phyloP scores from a whole-genome alignment of 2,797 vertebrate species.

The Microcaecilia unicolor region DNA sequence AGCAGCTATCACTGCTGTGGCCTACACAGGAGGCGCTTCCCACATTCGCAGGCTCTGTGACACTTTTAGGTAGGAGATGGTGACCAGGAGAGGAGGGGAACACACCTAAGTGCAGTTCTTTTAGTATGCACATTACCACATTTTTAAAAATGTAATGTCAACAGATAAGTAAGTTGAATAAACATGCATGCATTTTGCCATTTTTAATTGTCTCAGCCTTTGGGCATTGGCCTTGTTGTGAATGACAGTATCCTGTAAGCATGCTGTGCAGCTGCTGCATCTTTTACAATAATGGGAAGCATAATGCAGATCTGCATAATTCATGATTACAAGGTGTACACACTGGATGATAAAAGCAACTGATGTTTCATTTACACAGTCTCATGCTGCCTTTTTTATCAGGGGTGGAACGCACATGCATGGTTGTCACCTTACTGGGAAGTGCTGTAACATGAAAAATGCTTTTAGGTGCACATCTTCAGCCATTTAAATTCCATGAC shows the following conservation, averaged over 20 bases:
- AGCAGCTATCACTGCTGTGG: no score
- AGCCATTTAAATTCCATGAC: no score
- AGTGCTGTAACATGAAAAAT: not conserved
- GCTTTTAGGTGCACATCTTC: not conserved
- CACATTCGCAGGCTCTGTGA: no score
- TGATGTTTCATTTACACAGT: constrained; percentile 41
- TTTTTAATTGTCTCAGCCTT: no score
- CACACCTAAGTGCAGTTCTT: no score
- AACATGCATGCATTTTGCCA: no score
- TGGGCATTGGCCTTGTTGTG: not conserved
- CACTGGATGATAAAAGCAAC: constrained; percentile 45
- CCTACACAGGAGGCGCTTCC: no score
- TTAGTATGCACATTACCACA: no score
- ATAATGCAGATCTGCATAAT: constrained; percentile 56
- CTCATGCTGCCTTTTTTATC: constrained; percentile 11
- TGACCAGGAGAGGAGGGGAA: no score
- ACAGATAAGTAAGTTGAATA: no score
- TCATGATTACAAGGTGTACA: constrained; percentile 54
- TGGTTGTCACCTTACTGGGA: constrained; percentile 11
- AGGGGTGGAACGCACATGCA: not conserved
- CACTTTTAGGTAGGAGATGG: no score
- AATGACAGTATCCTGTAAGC: constrained; percentile 2
- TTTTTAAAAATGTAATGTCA: no score
- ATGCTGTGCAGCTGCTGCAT: constrained; percentile 23
- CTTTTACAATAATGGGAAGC: constrained; percentile 21